Conservation (phyloP, 2,113 vertebrate genomes). For the Sula dactylatra region DNA sequence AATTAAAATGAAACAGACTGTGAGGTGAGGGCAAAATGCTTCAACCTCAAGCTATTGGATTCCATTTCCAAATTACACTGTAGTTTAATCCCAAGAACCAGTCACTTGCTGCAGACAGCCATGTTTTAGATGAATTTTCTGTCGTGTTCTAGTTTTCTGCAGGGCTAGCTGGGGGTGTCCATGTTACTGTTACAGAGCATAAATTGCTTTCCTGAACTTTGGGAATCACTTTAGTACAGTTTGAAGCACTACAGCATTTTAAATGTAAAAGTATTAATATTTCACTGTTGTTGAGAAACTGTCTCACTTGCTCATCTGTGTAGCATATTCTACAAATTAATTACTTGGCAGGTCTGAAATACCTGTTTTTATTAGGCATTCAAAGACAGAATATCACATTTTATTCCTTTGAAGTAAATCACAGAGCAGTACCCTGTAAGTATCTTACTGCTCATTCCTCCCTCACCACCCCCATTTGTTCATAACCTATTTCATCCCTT, state of each 20-base stretch:
- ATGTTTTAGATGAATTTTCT: slow-evolving; percentile 41
- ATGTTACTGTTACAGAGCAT: slow-evolving; percentile 11
- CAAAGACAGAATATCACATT: slow-evolving; percentile 55
- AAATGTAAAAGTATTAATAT: slow-evolving; percentile 50
- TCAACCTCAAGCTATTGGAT: slow-evolving; percentile 8
- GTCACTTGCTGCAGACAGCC: neutral
- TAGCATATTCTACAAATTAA: slow-evolving; percentile 60
- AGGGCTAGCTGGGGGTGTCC: neutral
- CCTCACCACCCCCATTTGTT: slow-evolving; percentile 27
- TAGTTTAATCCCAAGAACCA: slow-evolving; percentile 45
- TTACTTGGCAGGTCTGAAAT: slow-evolving; percentile 54
- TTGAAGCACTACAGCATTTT: slow-evolving; percentile 33
- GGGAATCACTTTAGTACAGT: slow-evolving; percentile 7
- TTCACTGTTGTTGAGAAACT: slow-evolving; percentile 32
- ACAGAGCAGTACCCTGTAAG: slow-evolving; percentile 7
- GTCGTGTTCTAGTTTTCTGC: neutral
- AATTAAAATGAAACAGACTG: slow-evolving; percentile 25
- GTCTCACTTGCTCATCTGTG: neutral
- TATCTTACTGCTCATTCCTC: neutral
- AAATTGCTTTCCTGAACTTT: slow-evolving; percentile 33
- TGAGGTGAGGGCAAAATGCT: neutral
- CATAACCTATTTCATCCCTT: slow-evolving; percentile 48
- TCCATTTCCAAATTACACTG: slow-evolving; percentile 35
- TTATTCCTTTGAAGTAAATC: slow-evolving; percentile 66
- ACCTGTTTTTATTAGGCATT: slow-evolving; percentile 64